These are phyloP conservation scores for Drosophila paracracens DNA, from an alignment of 2,888 invertebrate species.

Conservation along the genomic window DNA sequence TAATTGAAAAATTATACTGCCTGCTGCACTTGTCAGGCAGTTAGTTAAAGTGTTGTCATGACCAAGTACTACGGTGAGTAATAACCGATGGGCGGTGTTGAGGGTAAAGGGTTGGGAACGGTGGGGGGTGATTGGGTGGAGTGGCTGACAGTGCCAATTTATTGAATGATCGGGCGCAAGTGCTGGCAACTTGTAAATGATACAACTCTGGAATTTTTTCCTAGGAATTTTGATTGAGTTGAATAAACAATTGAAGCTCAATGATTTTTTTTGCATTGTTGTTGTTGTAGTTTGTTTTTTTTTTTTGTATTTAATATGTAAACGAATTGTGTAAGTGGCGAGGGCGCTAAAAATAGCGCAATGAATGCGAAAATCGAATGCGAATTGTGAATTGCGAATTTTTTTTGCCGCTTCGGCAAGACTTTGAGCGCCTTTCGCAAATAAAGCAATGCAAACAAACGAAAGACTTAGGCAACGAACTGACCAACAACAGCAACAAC, in stretches of 20 bases:
- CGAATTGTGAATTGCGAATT: conserved; percentile 19
- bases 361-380: conserved; percentile 29
- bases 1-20: conserved; percentile 81
- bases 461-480: conserved; percentile 75
- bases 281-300: neutral
- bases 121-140: neutral
- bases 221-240: conserved; percentile 79
- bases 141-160: conserved; percentile 70
- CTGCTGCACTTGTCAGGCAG: conserved; percentile 71
- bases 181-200: conserved; percentile 65
- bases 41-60: conserved; percentile 74
- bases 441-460: conserved; percentile 69
- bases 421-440: conserved; percentile 44
- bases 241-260: conserved; percentile 68
- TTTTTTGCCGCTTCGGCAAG: neutral
- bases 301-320: conserved; percentile 68
- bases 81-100: neutral
- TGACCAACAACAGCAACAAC: conserved; percentile 23
- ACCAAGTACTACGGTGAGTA: conserved; percentile 16
- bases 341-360: conserved; percentile 65
- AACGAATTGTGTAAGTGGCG: conserved; percentile 71
- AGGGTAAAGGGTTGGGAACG: neutral
- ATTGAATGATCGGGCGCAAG: conserved; percentile 68
- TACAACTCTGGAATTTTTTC: conserved; percentile 70
- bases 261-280: conserved; percentile 29